Evolutionary conservation across 2,888 invertebrate species (phyloP), one percentile per base, ranked within the genome.

Genomic region (Rotaria macrura): DNA sequence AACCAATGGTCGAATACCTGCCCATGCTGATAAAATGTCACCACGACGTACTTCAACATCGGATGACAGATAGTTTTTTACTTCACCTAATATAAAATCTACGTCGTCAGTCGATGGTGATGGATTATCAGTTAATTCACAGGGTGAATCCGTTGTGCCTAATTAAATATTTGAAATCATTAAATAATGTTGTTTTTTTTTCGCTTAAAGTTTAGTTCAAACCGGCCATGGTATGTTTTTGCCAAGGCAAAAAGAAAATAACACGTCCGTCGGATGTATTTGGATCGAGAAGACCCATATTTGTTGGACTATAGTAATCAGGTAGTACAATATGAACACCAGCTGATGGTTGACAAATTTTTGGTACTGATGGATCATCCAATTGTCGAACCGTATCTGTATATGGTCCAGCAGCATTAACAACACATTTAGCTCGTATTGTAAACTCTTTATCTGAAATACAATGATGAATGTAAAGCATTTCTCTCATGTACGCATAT

Each of bases 201-300:
- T n/a, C n/a, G n/a, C 14, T 9, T 17, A 72, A 23, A 72, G 9
- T 40, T 38, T 6, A 40, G 23, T 20, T 43, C 79, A 79, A 43
- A 79, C 79, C 92, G 87, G 92, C 93, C 87, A 93, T 90, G 25
- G 92, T 93, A 94, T 95, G 90, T 94, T 95, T 92, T 94, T 92
- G 95, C 98, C 99, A 99, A 0, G 99, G 99, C 86, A 99, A 92
- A 93, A 99, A 99, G 93, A 99, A 99, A 90, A 99, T 99, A 2
- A 99, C 97, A 87, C 99, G 94, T 0, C 99, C 99, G 91, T 99
- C 99, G 40, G 96, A 96, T 0, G 99, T 99, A 2, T 95, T 93
- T 0, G 99, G 99, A 93, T 99, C 99, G 4, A 99, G 93, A 0
- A 99, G 93, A 88, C 98, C 99, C 96, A 98, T 98, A 91, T 95